Percentiles rank a stretch among this genome's conserved stretches.
phyloP scores from a whole-genome alignment of 2,888 invertebrate species.

The Drosophila rellima region DNA sequence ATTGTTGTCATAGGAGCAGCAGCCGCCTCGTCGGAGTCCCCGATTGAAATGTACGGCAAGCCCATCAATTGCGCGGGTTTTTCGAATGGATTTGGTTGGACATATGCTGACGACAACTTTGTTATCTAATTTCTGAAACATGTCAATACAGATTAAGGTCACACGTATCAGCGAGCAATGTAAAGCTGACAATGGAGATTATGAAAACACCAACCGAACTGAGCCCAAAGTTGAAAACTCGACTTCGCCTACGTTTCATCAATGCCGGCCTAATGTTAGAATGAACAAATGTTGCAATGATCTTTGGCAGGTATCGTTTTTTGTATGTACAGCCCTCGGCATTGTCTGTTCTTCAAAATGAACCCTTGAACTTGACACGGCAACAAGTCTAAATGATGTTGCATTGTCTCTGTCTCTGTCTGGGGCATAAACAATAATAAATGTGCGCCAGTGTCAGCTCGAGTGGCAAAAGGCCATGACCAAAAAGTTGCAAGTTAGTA shows the following conservation, averaged over 20 bases:
- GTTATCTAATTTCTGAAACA: constrained; percentile 78
- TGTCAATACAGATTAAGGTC: constrained; percentile 83
- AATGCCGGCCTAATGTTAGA: constrained; percentile 26
- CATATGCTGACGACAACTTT: constrained; percentile 59
- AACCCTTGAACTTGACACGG: constrained; percentile 82
- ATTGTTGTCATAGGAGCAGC: constrained; percentile 64
- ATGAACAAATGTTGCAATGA: constrained; percentile 22
- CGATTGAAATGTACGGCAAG: constrained; percentile 56
- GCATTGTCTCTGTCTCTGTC: constrained; percentile 65
- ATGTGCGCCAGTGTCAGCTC: constrained; percentile 62
- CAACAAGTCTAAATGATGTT: constrained; percentile 69
- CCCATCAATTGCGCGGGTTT: constrained; percentile 56
- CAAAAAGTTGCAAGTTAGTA: constrained; percentile 2
- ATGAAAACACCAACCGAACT: constrained; percentile 46
- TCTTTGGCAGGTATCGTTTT: constrained; percentile 9
- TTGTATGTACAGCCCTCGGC: background rate
- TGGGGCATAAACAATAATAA: constrained; percentile 59
- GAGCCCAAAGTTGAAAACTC: background rate
- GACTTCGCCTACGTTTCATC: constrained; percentile 46
- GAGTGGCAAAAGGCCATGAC: constrained; percentile 68
- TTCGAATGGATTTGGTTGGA: constrained; percentile 10
- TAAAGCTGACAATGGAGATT: constrained; percentile 76
- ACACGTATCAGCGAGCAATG: constrained; percentile 71
- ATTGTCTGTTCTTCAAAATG: constrained; percentile 45
- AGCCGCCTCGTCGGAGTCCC: constrained; percentile 6